Conservation (phyloP, 2,797 vertebrate genomes). For the Lagodon rhomboides region DNA sequence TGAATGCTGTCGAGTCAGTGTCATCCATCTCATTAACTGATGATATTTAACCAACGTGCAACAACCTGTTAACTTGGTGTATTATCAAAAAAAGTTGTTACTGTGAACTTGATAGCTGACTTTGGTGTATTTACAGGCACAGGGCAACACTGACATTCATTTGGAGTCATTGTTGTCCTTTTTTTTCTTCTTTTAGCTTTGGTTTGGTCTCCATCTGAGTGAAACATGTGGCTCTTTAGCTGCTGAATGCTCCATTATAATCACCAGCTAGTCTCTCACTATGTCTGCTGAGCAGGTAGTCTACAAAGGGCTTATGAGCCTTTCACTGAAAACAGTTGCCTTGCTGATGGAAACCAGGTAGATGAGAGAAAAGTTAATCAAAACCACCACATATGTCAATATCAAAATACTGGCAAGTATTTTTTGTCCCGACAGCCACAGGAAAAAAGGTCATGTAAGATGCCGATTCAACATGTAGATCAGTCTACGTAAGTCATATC, state of each 20-base stretch:
- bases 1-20: not conserved
- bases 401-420: not conserved
- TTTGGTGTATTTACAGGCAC: not conserved
- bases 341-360: not conserved
- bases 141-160: not conserved
- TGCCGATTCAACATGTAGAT: constrained; percentile 17
- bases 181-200: not conserved
- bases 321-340: not conserved
- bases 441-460: constrained; percentile 24
- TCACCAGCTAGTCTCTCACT: not conserved
- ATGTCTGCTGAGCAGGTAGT: not conserved
- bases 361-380: not conserved
- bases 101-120: not conserved
- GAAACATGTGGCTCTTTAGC: not conserved
- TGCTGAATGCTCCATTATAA: not conserved
- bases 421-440: not conserved
- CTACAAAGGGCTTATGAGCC: not conserved
- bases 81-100: not conserved
- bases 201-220: not conserved
- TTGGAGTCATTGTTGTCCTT: too few species aligned
- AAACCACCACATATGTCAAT: not conserved
- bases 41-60: not conserved
- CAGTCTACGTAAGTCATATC: not conserved
- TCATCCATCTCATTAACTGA: too few species aligned
- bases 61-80: not conserved